Percentiles rank a stretch among this genome's conserved stretches.
Evolutionary conservation across 2,888 invertebrate species (phyloP).

Genomic region (Schizaphis graminum): DNA sequence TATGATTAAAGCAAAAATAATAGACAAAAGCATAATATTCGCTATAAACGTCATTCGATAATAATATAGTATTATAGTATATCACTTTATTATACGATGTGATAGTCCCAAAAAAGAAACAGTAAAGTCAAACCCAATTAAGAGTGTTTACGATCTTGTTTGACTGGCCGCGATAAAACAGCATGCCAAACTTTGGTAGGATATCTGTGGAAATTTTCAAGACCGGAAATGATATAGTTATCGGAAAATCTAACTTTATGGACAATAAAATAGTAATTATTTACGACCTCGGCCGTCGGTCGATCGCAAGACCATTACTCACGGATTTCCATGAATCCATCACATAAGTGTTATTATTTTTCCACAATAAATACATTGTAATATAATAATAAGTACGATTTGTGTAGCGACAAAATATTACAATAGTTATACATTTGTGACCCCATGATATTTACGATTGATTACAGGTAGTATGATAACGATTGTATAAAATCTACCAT

Average conservation of each 20-base stretch:
- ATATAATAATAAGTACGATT: no score
- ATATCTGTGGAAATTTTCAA: neutral
- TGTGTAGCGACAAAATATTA: neutral
- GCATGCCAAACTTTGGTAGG: neutral
- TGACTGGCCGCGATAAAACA: neutral
- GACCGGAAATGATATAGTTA: neutral
- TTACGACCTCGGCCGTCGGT: slow-evolving; percentile 5
- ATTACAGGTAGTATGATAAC: neutral
- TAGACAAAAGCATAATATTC: neutral
- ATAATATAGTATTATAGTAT: neutral
- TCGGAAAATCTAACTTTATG: slow-evolving; percentile 21
- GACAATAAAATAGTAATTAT: slow-evolving; percentile 20
- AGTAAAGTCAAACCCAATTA: slow-evolving; percentile 28
- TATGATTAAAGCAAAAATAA: neutral
- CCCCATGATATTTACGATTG: neutral
- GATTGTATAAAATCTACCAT: neutral
- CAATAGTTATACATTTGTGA: neutral
- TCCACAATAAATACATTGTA: neutral
- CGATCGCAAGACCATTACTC: neutral
- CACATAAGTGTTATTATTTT: slow-evolving; percentile 17
- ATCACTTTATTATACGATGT: neutral
- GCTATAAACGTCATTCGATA: neutral
- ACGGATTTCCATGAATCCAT: slow-evolving; percentile 8
- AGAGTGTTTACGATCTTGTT: slow-evolving; percentile 16
- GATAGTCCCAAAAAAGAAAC: neutral